Base-by-base conservation (phyloP, 2,113 vertebrate species). In the Lanius collurio region DNA sequence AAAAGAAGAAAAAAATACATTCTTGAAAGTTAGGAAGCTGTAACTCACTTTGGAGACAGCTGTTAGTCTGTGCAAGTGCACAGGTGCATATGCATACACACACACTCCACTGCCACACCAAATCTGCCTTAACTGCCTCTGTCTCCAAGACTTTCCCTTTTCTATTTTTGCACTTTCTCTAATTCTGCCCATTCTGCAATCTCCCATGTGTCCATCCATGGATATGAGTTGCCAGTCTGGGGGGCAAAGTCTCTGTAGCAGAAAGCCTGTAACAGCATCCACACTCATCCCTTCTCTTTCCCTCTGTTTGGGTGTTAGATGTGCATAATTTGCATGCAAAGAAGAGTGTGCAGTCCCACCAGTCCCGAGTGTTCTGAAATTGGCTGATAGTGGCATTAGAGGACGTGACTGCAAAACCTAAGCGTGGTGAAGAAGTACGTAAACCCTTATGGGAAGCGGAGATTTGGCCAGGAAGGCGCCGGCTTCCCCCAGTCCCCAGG, bases 1-100 rank as follows among this genome's bases (percentile, higher is more conserved):
- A n/a, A n/a, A n/a, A n/a, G n/a, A n/a, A n/a, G n/a, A n/a, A n/a
- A n/a, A n/a, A n/a, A n/a, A n/a, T 0, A 70, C 23, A 22, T 47
- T 30, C 28, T 69, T 64, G n/a, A 42, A 82, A 92, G 77, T 82
- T 79, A 50, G 14, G 63, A 74, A 81, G 31, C 30, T 74, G 53
- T 35, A 83, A 55, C 35, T 78, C 46, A 33, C n/a, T 81, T 39
- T 44, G 31, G 44, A 90, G 65, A 39, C 13, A 88, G 35, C 8
- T 85, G n/a, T 84, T 63, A 28, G 71, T 68, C 73, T 47, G 26
- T 53, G 33, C 19, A 90, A 69, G 53, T 78, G 37, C 31, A 47
- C 0, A 0, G 5, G 6, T 21, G 22, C 59, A 68, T 1, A 2
- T 19, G 11, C 10, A 16, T 21, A 24, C 55, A 76, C 4, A 76